Evolutionary conservation across 2,113 vertebrate species (phyloP).

Genomic region (Macquaria ambigua): DNA sequence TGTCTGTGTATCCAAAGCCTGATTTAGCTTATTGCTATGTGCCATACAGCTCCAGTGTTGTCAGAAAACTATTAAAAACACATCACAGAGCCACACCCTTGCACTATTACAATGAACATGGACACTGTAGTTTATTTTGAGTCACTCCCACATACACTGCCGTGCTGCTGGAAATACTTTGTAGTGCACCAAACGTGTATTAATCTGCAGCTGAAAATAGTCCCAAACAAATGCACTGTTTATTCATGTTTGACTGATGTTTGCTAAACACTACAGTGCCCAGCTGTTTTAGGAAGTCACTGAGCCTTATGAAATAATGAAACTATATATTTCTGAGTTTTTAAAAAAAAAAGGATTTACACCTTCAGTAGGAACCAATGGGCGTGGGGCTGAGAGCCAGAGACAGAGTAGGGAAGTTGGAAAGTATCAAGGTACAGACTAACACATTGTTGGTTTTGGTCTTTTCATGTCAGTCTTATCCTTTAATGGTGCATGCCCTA

Average conservation of each 20-base stretch:
- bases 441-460: neutral
- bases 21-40: neutral
- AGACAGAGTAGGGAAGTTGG: neutral
- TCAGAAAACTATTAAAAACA: neutral
- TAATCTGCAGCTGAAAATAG: neutral
- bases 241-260: neutral
- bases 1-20: neutral
- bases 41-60: neutral
- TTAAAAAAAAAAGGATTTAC: neutral
- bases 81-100: neutral
- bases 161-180: neutral
- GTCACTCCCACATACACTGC: neutral
- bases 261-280: neutral
- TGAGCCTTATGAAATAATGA: neutral
- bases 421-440: neutral
- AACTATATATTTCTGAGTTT: neutral
- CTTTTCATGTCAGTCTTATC: neutral
- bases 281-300: neutral
- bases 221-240: neutral
- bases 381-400: neutral
- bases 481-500: neutral
- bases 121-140: neutral
- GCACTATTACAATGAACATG: neutral
- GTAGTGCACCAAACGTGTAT: neutral
- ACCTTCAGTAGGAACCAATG: neutral